Conservation (phyloP, 23 tunicate genomes). For the Styela clava region DNA sequence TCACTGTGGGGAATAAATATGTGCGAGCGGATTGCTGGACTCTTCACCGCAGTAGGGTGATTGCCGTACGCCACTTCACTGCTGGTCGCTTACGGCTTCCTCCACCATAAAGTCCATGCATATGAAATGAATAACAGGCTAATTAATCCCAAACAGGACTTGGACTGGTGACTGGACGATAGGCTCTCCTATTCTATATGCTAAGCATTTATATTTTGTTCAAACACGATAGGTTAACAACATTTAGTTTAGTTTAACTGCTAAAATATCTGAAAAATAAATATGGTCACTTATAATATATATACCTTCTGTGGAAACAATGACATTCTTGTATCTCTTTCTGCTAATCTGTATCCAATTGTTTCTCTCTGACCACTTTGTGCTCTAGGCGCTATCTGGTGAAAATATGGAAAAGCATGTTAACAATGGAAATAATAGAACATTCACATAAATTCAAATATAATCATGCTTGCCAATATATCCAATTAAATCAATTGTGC, state of each 20-base stretch:
- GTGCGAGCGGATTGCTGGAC: background rate
- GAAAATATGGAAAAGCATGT: background rate
- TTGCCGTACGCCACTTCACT: background rate
- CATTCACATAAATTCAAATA: too few species aligned
- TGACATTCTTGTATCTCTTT: slow-evolving; percentile 46
- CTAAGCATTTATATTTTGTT: too few species aligned
- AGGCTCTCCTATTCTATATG: too few species aligned
- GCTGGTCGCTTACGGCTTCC: background rate
- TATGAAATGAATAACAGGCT: too few species aligned
- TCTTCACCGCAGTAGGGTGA: background rate
- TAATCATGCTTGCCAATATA: too few species aligned
- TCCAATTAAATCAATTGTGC: too few species aligned
- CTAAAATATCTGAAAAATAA: too few species aligned
- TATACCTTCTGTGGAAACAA: slow-evolving; percentile 36
- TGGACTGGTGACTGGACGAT: too few species aligned
- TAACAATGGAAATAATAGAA: background rate
- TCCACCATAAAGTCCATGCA: background rate
- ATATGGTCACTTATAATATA: too few species aligned
- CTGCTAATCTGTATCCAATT: slow-evolving; percentile 20
- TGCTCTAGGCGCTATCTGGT: background rate
- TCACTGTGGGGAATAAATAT: background rate
- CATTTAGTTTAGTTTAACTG: too few species aligned
- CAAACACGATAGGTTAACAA: too few species aligned
- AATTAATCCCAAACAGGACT: too few species aligned
- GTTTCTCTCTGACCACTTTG: background rate